A percentile compares a stretch with the other conserved stretches of the same genome.
Conservation (phyloP, 2,113 vertebrate species). For the Ptychochromis oligacanthus region DNA sequence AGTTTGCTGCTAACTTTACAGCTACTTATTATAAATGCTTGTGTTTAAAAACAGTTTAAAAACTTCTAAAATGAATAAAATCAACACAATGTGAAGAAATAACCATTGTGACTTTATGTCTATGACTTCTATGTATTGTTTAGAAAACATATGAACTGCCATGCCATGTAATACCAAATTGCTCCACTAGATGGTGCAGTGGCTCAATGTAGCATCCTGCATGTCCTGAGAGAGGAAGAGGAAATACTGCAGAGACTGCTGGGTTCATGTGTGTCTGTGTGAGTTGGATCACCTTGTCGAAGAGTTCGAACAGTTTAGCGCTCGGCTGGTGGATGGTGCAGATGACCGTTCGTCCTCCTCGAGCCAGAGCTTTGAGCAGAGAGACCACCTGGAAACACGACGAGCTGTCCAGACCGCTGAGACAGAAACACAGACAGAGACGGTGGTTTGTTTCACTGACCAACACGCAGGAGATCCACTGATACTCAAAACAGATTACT, state of each 20-base stretch:
- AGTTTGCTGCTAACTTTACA: not conserved
- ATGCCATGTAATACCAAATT: not conserved
- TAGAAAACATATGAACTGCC: no score
- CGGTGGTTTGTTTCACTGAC: no score
- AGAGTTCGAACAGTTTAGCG: slow-evolving; percentile 97
- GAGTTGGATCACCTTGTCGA: slow-evolving; percentile 87
- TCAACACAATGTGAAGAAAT: no score
- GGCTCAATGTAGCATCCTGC: not conserved
- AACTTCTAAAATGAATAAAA: no score
- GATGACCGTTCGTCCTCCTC: slow-evolving; percentile 94
- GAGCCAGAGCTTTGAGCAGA: slow-evolving; percentile 91
- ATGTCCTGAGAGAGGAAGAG: no score
- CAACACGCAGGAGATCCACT: not conserved
- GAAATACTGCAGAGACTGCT: no score
- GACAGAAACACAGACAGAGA: not conserved
- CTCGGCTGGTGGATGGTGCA: slow-evolving; percentile 99
- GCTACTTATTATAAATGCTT: no score
- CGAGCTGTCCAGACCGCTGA: slow-evolving; percentile 92
- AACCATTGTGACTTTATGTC: not conserved
- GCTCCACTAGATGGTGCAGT: not conserved
- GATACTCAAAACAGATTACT: no score
- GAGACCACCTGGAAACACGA: slow-evolving; percentile 98
- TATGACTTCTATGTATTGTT: not conserved
- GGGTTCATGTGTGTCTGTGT: not conserved
- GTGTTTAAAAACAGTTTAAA: no score